A percentile compares a stretch with the other conserved stretches of the same genome.
Evolutionary conservation across 2,113 vertebrate genomes (phyloP).

Genomic region (Stegostoma tigrinum): DNA sequence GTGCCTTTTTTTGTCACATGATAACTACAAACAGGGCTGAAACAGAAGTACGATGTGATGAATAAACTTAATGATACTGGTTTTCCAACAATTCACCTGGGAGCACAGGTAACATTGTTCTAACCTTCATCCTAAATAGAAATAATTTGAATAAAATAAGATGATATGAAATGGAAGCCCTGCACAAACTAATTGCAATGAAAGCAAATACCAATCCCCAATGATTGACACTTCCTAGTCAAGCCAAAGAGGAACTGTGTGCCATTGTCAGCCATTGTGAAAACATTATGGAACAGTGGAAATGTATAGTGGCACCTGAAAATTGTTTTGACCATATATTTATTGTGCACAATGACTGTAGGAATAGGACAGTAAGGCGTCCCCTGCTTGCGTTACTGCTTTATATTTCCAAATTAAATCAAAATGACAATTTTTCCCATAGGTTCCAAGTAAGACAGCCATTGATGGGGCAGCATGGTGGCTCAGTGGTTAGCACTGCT

Average conservation of each 20-base stretch:
- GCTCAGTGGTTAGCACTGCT: no score
- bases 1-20: background rate
- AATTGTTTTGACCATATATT: background rate
- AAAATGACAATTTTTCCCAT: background rate
- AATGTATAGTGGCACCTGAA: background rate
- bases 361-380: background rate
- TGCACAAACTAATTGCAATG: background rate
- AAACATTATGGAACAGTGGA: background rate
- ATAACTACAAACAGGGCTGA: background rate
- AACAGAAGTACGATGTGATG: background rate
- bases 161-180: background rate
- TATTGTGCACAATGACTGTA: background rate
- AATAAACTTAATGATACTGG: background rate
- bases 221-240: background rate
- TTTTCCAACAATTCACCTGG: background rate
- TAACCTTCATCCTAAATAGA: background rate
- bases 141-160: background rate
- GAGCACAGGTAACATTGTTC: background rate
- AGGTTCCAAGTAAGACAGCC: background rate
- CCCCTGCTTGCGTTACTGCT: background rate
- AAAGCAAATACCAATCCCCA: background rate
- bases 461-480: no score
- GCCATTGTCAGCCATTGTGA: background rate
- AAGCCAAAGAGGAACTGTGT: background rate
- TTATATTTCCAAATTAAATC: background rate